Evolutionary conservation across 2,797 vertebrate genomes (phyloP).

Genomic region (Gallinago solitaria): DNA sequence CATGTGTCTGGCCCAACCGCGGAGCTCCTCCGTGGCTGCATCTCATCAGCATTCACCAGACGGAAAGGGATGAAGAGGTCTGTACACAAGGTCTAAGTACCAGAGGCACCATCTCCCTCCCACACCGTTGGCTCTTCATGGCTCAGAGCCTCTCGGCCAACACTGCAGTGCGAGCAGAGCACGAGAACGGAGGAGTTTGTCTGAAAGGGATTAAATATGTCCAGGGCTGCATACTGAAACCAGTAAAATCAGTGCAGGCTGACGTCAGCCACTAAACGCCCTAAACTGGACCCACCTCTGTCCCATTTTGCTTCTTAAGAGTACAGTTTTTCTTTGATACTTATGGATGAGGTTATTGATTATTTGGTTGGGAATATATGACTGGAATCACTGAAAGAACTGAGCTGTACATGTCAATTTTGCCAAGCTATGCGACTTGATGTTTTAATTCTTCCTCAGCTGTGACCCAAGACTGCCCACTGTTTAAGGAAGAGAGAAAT

Average conservation of each 20-base stretch:
- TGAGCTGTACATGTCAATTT: background rate
- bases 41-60: rapidly evolving
- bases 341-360: background rate
- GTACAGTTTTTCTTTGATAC: background rate
- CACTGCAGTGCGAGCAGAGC: background rate
- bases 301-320: background rate
- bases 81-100: background rate
- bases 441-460: background rate
- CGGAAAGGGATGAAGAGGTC: no score
- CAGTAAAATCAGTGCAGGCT: background rate
- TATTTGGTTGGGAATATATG: background rate
- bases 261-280: background rate
- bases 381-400: background rate
- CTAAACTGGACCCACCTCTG: background rate
- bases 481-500: background rate
- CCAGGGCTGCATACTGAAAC: background rate
- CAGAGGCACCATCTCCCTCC: background rate
- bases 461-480: background rate
- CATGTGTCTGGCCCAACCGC: rapidly evolving
- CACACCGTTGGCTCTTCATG: no score
- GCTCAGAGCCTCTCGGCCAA: background rate
- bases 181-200: rapidly evolving
- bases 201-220: background rate
- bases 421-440: background rate
- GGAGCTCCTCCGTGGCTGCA: rapidly evolving